phyloP scores from a whole-genome alignment of 2,113 vertebrate genomes.

The Raja brachyura region DNA sequence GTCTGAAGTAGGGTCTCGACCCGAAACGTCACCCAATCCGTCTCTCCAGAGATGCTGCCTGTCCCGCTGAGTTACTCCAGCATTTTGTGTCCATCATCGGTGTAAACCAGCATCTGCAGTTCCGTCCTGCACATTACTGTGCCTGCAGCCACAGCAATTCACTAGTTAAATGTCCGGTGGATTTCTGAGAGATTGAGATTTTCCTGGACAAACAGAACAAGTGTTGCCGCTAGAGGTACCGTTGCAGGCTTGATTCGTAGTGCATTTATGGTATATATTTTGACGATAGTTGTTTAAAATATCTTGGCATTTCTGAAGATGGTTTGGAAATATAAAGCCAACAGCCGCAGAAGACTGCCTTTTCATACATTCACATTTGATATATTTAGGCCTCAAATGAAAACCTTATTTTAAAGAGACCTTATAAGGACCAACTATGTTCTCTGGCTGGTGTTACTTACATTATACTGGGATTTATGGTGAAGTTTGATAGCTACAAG shows the following conservation, averaged over 20 bases:
- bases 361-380: background rate
- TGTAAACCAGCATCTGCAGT: too few relatives aligned
- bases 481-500: background rate
- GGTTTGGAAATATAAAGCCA: conserved; percentile 1
- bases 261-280: background rate
- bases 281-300: background rate
- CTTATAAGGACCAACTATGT: background rate
- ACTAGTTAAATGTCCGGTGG: background rate
- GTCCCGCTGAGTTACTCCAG: too few relatives aligned
- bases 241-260: background rate
- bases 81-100: too few relatives aligned
- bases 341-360: background rate
- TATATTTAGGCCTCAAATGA: background rate
- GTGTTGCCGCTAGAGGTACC: background rate
- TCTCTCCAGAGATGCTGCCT: too few relatives aligned
- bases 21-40: too few relatives aligned
- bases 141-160: background rate
- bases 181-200: background rate
- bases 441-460: background rate
- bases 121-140: too few relatives aligned
- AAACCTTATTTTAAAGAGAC: background rate
- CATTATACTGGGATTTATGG: background rate
- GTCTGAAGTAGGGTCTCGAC: too few relatives aligned
- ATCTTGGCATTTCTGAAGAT: conserved; percentile 1
- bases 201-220: background rate